Conservation (phyloP, 2,888 invertebrate species). For the Caenorhabditis wallacei region DNA sequence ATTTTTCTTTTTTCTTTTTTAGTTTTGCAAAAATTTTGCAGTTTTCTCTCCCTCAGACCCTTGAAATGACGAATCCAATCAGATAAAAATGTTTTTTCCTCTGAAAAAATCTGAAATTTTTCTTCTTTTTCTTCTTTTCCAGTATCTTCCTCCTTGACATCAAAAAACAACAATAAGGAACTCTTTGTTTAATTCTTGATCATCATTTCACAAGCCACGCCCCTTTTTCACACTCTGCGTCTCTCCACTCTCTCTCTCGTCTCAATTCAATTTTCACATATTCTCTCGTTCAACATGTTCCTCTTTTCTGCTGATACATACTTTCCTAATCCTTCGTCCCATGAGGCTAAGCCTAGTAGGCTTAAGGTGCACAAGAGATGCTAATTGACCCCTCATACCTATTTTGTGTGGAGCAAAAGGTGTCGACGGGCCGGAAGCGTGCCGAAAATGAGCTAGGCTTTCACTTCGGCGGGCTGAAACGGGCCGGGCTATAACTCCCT, state of each 20-base stretch:
- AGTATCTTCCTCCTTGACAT: neutral
- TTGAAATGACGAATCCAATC: too few species aligned
- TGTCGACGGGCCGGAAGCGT: too few species aligned
- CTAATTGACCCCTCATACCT: neutral
- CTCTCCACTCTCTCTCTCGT: neutral
- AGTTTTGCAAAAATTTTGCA: too few species aligned
- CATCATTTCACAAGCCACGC: neutral
- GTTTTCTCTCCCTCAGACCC: too few species aligned
- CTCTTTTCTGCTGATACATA: neutral
- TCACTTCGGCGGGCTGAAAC: too few species aligned
- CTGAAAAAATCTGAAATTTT: neutral
- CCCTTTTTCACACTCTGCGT: neutral
- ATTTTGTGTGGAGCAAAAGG: too few species aligned
- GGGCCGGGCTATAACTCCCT: too few species aligned
- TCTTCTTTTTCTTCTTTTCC: neutral
- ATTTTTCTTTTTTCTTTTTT: too few species aligned
- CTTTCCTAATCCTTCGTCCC: neutral
- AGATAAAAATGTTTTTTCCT: neutral
- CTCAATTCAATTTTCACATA: conserved; percentile 21
- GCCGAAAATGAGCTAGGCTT: too few species aligned
- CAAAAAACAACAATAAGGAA: conserved; percentile 17
- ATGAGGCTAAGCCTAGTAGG: neutral
- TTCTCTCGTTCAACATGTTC: neutral
- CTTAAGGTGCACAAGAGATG: neutral
- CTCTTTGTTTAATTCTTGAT: neutral